A percentile compares a stretch with the other conserved stretches of the same genome.
Conservation (phyloP, 2,888 invertebrate species). For the Prenolepis imparis region DNA sequence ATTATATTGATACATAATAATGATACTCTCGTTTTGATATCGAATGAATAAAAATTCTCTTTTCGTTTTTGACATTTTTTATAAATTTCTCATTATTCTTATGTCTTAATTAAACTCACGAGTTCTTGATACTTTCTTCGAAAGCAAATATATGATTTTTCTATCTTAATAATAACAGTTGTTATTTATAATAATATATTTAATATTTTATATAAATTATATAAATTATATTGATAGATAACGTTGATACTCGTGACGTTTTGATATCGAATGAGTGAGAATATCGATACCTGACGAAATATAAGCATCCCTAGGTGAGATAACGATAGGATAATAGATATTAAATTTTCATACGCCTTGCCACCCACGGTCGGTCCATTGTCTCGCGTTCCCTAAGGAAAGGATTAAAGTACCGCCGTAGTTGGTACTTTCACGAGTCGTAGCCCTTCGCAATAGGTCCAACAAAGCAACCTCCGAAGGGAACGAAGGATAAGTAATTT, state of each 20-base stretch:
- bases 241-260: background rate
- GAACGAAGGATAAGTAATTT: conserved; percentile 67
- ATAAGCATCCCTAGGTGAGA: background rate
- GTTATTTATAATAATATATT: background rate
- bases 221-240: conserved; percentile 2
- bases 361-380: conserved; percentile 45
- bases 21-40: background rate
- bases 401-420: conserved; percentile 56
- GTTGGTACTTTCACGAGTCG: conserved; percentile 46
- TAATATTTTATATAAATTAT: background rate
- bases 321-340: conserved; percentile 23
- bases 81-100: too few relatives aligned
- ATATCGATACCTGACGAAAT: conserved; percentile 22
- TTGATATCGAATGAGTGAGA: background rate
- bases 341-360: conserved; percentile 35
- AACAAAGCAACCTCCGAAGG: conserved; percentile 40
- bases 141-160: too few relatives aligned
- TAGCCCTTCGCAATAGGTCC: conserved; percentile 27
- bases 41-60: background rate
- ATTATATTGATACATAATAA: conserved; percentile 19
- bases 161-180: background rate
- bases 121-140: background rate
- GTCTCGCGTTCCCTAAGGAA: conserved; percentile 22
- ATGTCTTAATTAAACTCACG: too few relatives aligned
- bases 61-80: too few relatives aligned